Conservation (phyloP, 2,797 vertebrate genomes). For the Phrynocephalus forsythii region DNA sequence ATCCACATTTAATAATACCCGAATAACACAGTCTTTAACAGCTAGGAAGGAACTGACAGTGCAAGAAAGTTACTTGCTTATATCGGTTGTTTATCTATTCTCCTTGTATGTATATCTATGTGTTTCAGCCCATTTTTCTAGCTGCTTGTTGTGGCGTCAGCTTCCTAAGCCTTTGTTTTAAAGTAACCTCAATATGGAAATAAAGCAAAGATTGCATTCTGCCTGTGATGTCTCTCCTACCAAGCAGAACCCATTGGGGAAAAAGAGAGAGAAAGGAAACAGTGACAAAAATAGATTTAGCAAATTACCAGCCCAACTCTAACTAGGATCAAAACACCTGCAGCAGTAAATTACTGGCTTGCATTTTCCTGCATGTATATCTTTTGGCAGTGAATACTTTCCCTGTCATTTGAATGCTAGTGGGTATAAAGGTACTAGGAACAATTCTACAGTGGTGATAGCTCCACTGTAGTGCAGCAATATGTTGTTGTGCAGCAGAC, state of each 20-base stretch:
- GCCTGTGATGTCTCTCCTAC: slow-evolving; percentile 17
- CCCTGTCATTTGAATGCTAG: slow-evolving; percentile 8
- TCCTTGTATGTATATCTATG: not conserved
- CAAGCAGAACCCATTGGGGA: not conserved
- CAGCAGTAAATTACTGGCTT: slow-evolving; percentile 27
- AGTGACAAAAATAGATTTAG: slow-evolving; percentile 47
- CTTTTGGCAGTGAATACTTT: slow-evolving; percentile 29
- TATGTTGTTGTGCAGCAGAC: no score
- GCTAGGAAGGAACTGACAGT: not conserved
- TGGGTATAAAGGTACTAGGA: slow-evolving; percentile 1
- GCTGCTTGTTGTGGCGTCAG: not conserved
- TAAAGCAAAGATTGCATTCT: slow-evolving; percentile 32
- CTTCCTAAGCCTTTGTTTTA: not conserved
- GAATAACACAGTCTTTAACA: not conserved
- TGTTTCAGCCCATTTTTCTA: not conserved
- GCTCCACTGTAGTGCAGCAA: no score
- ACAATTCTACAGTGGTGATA: not conserved
- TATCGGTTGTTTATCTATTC: not conserved
- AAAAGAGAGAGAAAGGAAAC: not conserved
- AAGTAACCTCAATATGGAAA: slow-evolving; percentile 17
- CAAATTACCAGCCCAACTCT: slow-evolving; percentile 42
- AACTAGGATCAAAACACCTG: slow-evolving; percentile 48
- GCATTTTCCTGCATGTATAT: not conserved
- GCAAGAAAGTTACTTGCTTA: not conserved
- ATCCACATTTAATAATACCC: not conserved